Evolutionary conservation across 1,140 invertebrate genomes (phyloP).

Genomic region (Homalodisca vitripennis): DNA sequence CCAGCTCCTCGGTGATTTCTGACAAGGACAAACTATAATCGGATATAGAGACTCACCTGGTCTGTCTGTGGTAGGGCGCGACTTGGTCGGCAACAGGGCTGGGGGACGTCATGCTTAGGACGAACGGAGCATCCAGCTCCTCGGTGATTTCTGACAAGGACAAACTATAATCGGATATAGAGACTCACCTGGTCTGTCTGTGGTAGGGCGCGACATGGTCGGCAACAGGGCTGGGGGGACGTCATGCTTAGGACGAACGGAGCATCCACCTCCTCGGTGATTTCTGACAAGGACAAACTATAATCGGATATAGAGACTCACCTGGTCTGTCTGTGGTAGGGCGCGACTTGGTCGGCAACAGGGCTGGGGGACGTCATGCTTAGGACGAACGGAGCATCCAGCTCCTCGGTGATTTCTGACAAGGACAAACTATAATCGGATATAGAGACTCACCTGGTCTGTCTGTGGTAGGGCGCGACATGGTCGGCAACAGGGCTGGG

Average conservation of each 20-base stretch:
- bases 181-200: slow-evolving; percentile 59
- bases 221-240: slow-evolving; percentile 19
- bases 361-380: slow-evolving; percentile 35
- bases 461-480: slow-evolving; percentile 54
- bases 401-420: slow-evolving; percentile 50
- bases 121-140: slow-evolving; percentile 48
- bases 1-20: slow-evolving; percentile 52
- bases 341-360: slow-evolving; percentile 44
- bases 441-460: slow-evolving; percentile 58
- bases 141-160: slow-evolving; percentile 53
- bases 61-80: slow-evolving; percentile 55
- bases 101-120: slow-evolving; percentile 36
- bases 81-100: slow-evolving; percentile 39
- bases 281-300: slow-evolving; percentile 57
- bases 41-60: slow-evolving; percentile 56
- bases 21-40: slow-evolving; percentile 34
- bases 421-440: background rate
- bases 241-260: slow-evolving; percentile 37
- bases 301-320: no score
- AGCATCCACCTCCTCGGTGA: slow-evolving; percentile 52
- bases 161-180: no score
- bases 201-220: slow-evolving; percentile 51
- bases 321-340: slow-evolving; percentile 60
- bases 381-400: slow-evolving; percentile 47
- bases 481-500: slow-evolving; percentile 35